Base-by-base conservation (phyloP, 2,797 vertebrate genomes). In the Clarias laeviceps region DNA sequence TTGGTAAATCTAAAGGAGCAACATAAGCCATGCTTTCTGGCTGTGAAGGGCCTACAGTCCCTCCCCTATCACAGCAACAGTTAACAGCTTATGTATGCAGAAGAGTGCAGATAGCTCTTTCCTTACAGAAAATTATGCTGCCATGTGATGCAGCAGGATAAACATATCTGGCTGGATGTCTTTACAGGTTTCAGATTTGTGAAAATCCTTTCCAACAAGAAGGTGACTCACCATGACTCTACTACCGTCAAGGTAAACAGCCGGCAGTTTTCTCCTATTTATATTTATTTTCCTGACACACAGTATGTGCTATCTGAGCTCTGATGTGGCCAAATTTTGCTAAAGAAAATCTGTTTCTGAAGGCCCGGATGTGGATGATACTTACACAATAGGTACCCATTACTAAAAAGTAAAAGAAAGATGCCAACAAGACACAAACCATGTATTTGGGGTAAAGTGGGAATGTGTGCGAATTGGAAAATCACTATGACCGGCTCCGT, bases 351-450 rank as follows among this genome's bases (percentile, higher is more conserved):
- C 20, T 70, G 50, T 54, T 54, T 54, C 50, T 27, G n/a, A 54
- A 54, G 24, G n/a, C 45, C 72, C 8, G 2, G 24, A 54, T 7
- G 45, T 54, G n/a, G 45, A 18, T 50, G 3, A 54, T 54, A 74
- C 54, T 29, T 73, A 45, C 5, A 27, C 5, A 45, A 2, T 27
- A 54, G 0, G 12, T 5, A 1, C 6, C 24, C 5, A n/a, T n/a
- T n/a, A 50, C 12, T 11, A 15, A 56, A 76, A 29, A 9, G 20
- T 12, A 34, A 22, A 32, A 12, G 22, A 12, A 11, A 1, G 5
- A 65, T 80, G 24, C 62, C 27, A 50, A 66, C 37, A 9, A 80
- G 37, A 65, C 62, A 65, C 37, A 40, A 80, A 66, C 9, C 79
- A 81, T 54, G 79, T 66, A n/a, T 66, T 54, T 54, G 62, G 40